Conservation (phyloP, 2,113 vertebrate genomes). For the Epinephelus fuscoguttatus region DNA sequence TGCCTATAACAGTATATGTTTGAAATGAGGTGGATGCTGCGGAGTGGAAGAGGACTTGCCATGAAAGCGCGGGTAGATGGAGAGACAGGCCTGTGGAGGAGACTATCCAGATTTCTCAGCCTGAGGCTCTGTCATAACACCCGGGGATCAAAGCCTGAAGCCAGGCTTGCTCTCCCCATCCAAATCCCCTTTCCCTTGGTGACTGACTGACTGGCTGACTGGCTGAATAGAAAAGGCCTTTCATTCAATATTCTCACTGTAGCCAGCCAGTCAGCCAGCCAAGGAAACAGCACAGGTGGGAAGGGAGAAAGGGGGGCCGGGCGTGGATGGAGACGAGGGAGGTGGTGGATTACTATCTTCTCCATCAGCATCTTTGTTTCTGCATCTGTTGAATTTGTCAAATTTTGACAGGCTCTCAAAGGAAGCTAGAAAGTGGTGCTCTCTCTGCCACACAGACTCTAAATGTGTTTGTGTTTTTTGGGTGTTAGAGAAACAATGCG, state of each 20-base stretch:
- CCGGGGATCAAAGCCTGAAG: slow-evolving; percentile 84
- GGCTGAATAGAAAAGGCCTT: slow-evolving; percentile 72
- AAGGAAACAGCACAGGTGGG: slow-evolving; percentile 66
- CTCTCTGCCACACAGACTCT: slow-evolving; percentile 32
- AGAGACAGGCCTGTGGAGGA: slow-evolving; percentile 64
- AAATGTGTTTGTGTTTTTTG: slow-evolving; percentile 16
- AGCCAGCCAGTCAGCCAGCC: slow-evolving; percentile 69
- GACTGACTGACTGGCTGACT: slow-evolving; percentile 63
- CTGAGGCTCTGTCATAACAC: slow-evolving; percentile 85
- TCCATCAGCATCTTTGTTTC: slow-evolving; percentile 70
- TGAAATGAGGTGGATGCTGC: slow-evolving; percentile 50
- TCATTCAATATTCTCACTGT: slow-evolving; percentile 87
- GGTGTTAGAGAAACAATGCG: not conserved
- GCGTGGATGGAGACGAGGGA: slow-evolving; percentile 43
- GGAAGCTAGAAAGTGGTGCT: slow-evolving; percentile 44
- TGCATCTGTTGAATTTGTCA: slow-evolving; percentile 74
- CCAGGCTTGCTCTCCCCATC: slow-evolving; percentile 67
- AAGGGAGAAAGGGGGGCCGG: not conserved
- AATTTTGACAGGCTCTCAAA: slow-evolving; percentile 61
- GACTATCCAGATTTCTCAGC: slow-evolving; percentile 77
- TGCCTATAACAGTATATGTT: slow-evolving; percentile 30
- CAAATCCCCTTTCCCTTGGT: slow-evolving; percentile 67
- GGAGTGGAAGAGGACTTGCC: slow-evolving; percentile 53
- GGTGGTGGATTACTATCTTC: slow-evolving; percentile 44
- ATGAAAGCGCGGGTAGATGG: slow-evolving; percentile 53